A percentile compares a stretch with the other conserved stretches of the same genome.
These are phyloP conservation scores for Drosophila gaucha DNA, from an alignment of 2,888 invertebrate species.

Conservation along the genomic window DNA sequence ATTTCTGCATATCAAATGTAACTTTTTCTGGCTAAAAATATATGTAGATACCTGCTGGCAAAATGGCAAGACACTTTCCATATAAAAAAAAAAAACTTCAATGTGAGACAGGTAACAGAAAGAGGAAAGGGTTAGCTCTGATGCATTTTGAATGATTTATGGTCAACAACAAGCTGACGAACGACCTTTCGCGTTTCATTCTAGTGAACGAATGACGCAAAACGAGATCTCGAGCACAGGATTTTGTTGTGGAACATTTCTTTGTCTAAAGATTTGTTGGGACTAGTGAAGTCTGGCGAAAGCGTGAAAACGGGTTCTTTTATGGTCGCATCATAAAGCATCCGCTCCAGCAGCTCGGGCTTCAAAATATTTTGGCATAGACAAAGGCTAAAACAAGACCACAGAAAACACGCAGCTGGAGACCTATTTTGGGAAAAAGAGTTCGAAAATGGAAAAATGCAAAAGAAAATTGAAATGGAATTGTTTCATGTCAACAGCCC, in stretches of 20 bases:
- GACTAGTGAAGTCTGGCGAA: constrained; percentile 45
- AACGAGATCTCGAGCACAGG: constrained; percentile 30
- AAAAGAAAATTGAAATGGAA: constrained; percentile 5
- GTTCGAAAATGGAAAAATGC: constrained; percentile 42
- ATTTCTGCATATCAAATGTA: not conserved
- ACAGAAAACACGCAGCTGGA: constrained; percentile 48
- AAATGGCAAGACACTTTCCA: constrained; percentile 1
- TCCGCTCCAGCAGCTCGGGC: constrained; percentile 56
- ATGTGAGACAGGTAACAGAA: constrained; percentile 41
- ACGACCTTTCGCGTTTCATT: constrained; percentile 24
- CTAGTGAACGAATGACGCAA: constrained; percentile 59
- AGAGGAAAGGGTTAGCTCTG: constrained; percentile 52
- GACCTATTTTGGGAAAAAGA: constrained; percentile 37
- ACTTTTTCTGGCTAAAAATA: not conserved
- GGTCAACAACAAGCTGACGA: constrained; percentile 27
- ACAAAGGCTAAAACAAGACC: constrained; percentile 52
- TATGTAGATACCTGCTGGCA: not conserved
- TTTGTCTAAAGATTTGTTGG: constrained; percentile 19
- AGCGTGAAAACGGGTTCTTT: constrained; percentile 63
- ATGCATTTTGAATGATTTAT: constrained; percentile 58
- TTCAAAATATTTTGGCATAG: constrained; percentile 82
- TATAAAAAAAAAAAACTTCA: constrained; percentile 19
- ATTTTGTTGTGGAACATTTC: constrained; percentile 15
- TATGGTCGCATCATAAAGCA: constrained; percentile 73
- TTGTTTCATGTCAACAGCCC: not conserved